Base-by-base conservation (phyloP, 2,888 invertebrate genomes). In the Drosophila pseudotakahashii region DNA sequence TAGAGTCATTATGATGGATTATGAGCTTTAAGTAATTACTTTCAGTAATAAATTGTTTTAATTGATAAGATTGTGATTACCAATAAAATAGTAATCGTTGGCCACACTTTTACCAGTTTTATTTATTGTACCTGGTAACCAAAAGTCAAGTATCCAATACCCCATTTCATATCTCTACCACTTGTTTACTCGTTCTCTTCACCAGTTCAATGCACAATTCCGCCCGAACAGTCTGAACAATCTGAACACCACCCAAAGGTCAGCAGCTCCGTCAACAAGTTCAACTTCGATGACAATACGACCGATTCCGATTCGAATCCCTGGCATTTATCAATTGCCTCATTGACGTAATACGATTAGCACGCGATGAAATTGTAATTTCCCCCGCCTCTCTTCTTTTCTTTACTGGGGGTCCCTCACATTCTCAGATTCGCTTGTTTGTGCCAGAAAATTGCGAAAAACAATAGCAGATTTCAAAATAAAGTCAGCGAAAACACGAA, bases 321-420 rank as follows among this genome's bases (percentile, higher is more conserved):
- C 32, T 26, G n/a, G 37, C 63, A 16, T 66, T 66, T 61, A 68
- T 68, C 70, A 72, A 73, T 59, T 66, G 53, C 36, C 41, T 39
- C 60, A 79, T 74, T 85, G 82, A 82, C 82, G 82, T 76, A 81
- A 87, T 57, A 48, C 54, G 68, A 84, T 75, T 79, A 71, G 79
- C 69, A 75, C 55, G 62, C 61, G 68, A 67, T 63, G 68, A 54
- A 80, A 81, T 77, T 76, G 54, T 55, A 48, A 61, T 53, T 62
- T 42, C 50, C 53, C 57, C 44, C 2, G 1, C 7, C 0, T 42
- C 42, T 14, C 47, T 11, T 14, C 0, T 14, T 26, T 23, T n/a
- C 48, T 47, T 51, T 66, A 66, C 66, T 61, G 68, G 74, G 62
- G 61, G 47, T 26, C 36, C 54, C 41, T 13, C 16, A 32, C 45